Conservation (phyloP, 2,888 invertebrate species). For the Polyommatus icarus region DNA sequence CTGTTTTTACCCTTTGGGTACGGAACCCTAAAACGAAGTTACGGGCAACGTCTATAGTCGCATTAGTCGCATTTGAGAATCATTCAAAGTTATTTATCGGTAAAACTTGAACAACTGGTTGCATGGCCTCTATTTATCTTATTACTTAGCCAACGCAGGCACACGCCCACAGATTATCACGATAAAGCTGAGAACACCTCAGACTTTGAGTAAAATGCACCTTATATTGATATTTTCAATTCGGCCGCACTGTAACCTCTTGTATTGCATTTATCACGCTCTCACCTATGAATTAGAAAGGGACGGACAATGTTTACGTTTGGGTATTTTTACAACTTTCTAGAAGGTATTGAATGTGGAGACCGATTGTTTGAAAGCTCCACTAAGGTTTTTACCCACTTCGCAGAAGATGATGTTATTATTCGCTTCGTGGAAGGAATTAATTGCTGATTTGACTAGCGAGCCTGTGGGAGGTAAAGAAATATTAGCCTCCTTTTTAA, state of each 20-base stretch:
- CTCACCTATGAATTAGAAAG: slow-evolving; percentile 39
- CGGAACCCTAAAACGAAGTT: no score
- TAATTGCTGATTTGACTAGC: slow-evolving; percentile 7
- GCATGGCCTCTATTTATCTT: slow-evolving; percentile 63
- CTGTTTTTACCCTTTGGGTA: no score
- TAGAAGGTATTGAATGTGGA: slow-evolving; percentile 31
- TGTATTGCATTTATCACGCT: slow-evolving; percentile 49
- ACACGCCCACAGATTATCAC: slow-evolving; percentile 60
- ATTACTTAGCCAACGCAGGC: slow-evolving; percentile 71
- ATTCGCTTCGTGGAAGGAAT: slow-evolving; percentile 13
- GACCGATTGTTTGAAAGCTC: slow-evolving; percentile 29
- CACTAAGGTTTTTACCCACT: neutral
- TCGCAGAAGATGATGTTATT: slow-evolving; percentile 15
- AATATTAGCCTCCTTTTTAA: neutral
- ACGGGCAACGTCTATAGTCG: neutral
- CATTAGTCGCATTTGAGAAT: slow-evolving; percentile 20
- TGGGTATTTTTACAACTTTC: slow-evolving; percentile 42
- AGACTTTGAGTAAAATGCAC: slow-evolving; percentile 47
- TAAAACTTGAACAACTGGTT: slow-evolving; percentile 48
- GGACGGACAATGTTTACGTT: slow-evolving; percentile 36
- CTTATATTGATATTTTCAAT: slow-evolving; percentile 50
- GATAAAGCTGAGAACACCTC: slow-evolving; percentile 49
- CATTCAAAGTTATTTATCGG: slow-evolving; percentile 35
- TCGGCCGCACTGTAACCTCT: slow-evolving; percentile 41
- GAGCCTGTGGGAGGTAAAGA: neutral